Evolutionary conservation across 2,797 vertebrate species (phyloP).

Genomic region (Silurus aristotelis): DNA sequence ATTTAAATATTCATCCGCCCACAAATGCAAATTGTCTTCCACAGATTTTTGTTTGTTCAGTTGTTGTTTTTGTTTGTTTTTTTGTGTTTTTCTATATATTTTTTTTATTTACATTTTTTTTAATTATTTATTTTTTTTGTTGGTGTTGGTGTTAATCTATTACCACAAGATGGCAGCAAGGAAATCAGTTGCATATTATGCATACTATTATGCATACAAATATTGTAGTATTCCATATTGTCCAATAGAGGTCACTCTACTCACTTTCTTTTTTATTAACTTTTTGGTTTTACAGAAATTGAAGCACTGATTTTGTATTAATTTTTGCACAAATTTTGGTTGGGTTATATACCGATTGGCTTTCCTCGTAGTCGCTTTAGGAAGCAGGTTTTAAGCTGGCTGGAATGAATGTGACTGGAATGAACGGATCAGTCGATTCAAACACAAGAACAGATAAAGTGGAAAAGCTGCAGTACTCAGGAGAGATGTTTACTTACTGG

Average conservation of each 20-base stretch:
- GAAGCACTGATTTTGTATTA: neutral
- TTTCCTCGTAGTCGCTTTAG: neutral
- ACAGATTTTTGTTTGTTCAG: no score
- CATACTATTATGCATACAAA: neutral
- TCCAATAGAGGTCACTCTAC: slow-evolving; percentile 41
- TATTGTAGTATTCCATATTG: slow-evolving; percentile 11
- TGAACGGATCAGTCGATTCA: slow-evolving; percentile 24
- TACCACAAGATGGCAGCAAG: slow-evolving; percentile 63
- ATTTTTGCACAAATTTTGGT: slow-evolving; percentile 15
- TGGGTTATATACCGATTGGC: slow-evolving; percentile 3
- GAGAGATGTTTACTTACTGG: slow-evolving; percentile 59
- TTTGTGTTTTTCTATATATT: neutral
- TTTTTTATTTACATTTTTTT: neutral
- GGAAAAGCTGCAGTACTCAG: slow-evolving; percentile 14
- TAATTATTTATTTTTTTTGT: neutral
- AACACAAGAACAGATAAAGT: slow-evolving; percentile 18
- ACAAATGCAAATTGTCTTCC: neutral
- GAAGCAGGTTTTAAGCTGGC: neutral
- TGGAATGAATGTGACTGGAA: neutral
- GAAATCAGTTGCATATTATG: slow-evolving; percentile 18
- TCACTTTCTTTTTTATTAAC: neutral
- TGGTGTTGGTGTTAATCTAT: neutral
- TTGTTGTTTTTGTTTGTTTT: no score
- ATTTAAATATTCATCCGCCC: neutral
- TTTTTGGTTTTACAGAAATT: neutral